Evolutionary conservation across 2,113 vertebrate species (phyloP).

Genomic region (Tragelaphus scriptus): DNA sequence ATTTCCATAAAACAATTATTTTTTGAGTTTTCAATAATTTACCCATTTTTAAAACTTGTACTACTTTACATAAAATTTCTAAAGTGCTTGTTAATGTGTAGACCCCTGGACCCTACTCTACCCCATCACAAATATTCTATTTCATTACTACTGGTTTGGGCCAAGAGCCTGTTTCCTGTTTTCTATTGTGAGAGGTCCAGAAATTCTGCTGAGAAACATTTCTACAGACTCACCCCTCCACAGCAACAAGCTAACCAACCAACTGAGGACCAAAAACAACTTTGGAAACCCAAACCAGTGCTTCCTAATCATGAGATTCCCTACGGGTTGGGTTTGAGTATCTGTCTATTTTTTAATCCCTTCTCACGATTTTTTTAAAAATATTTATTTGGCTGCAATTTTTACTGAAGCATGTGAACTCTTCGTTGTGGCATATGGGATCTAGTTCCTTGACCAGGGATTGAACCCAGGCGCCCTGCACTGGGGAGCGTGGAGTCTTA

Average conservation of each 20-base stretch:
- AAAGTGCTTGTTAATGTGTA: not conserved
- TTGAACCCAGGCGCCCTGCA: no score
- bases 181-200: not conserved
- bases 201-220: not conserved
- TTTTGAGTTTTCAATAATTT: not conserved
- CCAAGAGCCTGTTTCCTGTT: not conserved
- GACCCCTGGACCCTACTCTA: not conserved
- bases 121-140: not conserved
- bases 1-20: not conserved
- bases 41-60: not conserved
- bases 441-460: no score
- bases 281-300: not conserved
- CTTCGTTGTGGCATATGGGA: no score
- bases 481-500: no score
- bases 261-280: not conserved
- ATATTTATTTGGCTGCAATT: no score
- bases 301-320: not conserved
- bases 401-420: no score
- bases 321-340: not conserved
- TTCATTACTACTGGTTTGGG: not conserved
- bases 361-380: not conserved
- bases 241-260: not conserved
- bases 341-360: not conserved
- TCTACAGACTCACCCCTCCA: not conserved
- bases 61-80: not conserved